Percentiles rank a stretch among this genome's conserved stretches.
phyloP scores from a whole-genome alignment of 2,797 vertebrate genomes.

The Muscicapa striata region DNA sequence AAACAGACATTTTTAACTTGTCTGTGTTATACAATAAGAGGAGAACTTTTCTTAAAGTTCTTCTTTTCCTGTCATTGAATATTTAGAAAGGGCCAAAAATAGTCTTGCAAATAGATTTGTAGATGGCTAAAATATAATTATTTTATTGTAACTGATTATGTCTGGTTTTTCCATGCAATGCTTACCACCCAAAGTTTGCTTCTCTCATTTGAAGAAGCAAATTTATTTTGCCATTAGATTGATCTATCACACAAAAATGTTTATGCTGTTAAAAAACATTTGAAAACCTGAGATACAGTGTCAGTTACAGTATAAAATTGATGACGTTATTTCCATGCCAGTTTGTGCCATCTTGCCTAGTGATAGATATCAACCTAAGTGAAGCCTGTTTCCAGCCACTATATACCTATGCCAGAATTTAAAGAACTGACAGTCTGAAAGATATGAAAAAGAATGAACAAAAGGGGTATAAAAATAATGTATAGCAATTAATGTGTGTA shows the following conservation, averaged over 20 bases:
- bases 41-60: neutral
- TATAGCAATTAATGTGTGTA: neutral
- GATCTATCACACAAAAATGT: neutral
- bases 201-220: neutral
- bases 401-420: neutral
- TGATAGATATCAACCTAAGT: neutral
- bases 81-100: neutral
- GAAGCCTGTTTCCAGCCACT: neutral
- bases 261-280: neutral
- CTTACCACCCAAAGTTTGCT: neutral
- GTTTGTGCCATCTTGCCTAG: neutral
- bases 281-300: neutral
- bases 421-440: neutral
- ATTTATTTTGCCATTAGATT: neutral
- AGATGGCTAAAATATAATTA: neutral
- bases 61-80: neutral
- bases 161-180: neutral
- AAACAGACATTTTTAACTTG: neutral
- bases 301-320: neutral
- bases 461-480: neutral
- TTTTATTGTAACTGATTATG: neutral
- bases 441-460: neutral
- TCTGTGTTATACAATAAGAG: neutral
- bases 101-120: neutral
- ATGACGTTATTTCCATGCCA: neutral